Conservation (phyloP, 2,113 vertebrate species). For the Strix uralensis region DNA sequence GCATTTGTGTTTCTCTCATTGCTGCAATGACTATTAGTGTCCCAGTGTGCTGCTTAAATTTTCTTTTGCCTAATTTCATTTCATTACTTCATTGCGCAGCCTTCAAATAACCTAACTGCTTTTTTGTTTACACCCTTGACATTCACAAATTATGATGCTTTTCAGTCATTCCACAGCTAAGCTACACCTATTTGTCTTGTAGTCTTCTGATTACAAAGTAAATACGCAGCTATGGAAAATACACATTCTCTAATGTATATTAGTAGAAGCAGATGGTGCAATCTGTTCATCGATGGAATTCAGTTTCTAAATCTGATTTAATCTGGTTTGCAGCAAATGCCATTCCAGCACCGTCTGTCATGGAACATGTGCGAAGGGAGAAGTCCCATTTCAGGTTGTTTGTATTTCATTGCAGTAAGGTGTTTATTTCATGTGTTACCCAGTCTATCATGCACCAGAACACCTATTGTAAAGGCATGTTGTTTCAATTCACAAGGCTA, state of each 20-base stretch:
- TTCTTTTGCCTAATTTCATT: not conserved
- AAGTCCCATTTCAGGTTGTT: not conserved
- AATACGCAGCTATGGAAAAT: conserved; percentile 47
- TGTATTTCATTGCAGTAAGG: not conserved
- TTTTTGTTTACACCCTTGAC: not conserved
- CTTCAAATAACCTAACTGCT: not conserved
- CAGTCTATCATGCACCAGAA: not conserved
- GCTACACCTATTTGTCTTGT: not conserved
- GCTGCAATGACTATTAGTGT: not conserved
- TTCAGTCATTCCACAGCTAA: not conserved
- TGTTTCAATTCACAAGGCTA: not conserved
- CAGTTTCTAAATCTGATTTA: conserved; percentile 36
- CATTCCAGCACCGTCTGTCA: conserved; percentile 4
- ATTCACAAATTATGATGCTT: not conserved
- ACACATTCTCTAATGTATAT: conserved; percentile 37
- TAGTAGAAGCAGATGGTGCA: conserved; percentile 48
- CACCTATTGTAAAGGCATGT: not conserved
- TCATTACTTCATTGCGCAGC: not conserved
- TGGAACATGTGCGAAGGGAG: not conserved
- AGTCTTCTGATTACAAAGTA: conserved; percentile 17
- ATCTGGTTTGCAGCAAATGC: conserved; percentile 44
- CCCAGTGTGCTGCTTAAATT: not conserved
- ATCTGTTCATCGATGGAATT: conserved; percentile 35
- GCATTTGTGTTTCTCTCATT: not conserved
- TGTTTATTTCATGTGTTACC: not conserved